Evolutionary conservation across 2,113 vertebrate genomes (phyloP), one percentile per base, ranked within the genome.

Genomic region (Neoarius graeffei): DNA sequence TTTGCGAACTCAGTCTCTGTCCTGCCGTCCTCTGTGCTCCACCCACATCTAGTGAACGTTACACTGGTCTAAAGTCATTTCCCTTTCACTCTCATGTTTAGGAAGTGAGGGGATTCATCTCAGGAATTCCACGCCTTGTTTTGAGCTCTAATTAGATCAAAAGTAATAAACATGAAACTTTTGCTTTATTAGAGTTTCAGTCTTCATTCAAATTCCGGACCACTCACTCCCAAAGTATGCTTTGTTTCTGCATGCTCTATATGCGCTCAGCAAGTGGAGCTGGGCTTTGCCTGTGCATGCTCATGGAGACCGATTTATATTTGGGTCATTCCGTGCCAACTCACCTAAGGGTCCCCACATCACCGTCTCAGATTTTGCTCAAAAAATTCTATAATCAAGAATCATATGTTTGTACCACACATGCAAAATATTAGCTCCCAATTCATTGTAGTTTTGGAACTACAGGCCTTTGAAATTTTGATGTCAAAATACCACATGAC

Each of bases 181-280:
- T 77, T 77, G 74, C 74, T n/a, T 52, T n/a, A 77, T n/a, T n/a
- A 23, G 50, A 84, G 62, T 42, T 71, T 56, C 15, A 23, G n/a
- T 57, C 83, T 52, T 84, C n/a, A 56, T 69, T 54, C 50, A 30
- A 71, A 71, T 25, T 54, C 42, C 42, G 57, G 11, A 20, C 83
- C n/a, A 20, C 30, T 52, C 3, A 27, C 83, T 71, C 83, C n/a
- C n/a, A 23, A 42, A 85, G 52, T 27, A 42, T 48, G 20, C 23
- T 23, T 85, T 57, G 54, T 42, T 74, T 85, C 84, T 74, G 30
- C 69, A 25, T 23, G 15, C 17, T 74, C 69, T n/a, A 59, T 57
- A 76, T 17, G 69, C 84, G 62, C 69, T 62, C 84, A 48, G 84
- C 56, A 74, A 69, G 84, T 81, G 27, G 79, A 85, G 56, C 84